These are phyloP conservation scores for Vollenhovia emeryi DNA, from an alignment of 1,140 invertebrate species.

Conservation along the genomic window DNA sequence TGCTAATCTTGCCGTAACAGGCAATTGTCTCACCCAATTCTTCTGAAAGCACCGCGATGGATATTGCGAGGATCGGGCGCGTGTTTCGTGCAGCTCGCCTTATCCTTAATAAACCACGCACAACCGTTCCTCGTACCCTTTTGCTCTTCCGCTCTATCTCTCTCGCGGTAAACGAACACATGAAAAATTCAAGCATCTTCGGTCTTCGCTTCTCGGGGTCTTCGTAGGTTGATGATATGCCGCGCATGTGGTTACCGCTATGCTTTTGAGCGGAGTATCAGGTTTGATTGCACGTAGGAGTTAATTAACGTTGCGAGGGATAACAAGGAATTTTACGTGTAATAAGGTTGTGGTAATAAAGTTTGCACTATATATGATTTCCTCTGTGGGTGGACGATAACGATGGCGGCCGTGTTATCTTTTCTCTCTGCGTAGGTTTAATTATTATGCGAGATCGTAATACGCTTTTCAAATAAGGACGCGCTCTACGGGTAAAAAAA, in stretches of 20 bases:
- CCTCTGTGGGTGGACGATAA: not conserved
- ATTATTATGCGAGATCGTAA: not conserved
- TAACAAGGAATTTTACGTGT: conserved; percentile 27
- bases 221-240: not conserved
- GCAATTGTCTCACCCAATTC: conserved; percentile 49
- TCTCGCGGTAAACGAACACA: not conserved
- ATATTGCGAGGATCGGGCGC: not conserved
- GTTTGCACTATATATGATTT: not conserved
- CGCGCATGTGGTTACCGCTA: not conserved
- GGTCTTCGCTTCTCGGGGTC: not conserved
- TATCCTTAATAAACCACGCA: conserved; percentile 23
- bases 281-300: conserved; percentile 31
- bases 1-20: too few species aligned
- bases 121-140: not conserved
- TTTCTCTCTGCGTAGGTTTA: not conserved
- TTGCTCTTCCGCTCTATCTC: conserved; percentile 14
- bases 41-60: conserved; percentile 26
- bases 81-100: not conserved
- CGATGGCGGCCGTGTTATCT: not conserved
- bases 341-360: conserved; percentile 22
- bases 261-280: not conserved
- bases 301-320: conserved; percentile 27
- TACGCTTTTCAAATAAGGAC: too few species aligned
- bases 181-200: conserved; percentile 42
- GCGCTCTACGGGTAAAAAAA: too few species aligned